Evolutionary conservation across 2,113 vertebrate genomes (phyloP), one percentile per base, ranked within the genome.

Genomic region (Ammodytes dubius): DNA sequence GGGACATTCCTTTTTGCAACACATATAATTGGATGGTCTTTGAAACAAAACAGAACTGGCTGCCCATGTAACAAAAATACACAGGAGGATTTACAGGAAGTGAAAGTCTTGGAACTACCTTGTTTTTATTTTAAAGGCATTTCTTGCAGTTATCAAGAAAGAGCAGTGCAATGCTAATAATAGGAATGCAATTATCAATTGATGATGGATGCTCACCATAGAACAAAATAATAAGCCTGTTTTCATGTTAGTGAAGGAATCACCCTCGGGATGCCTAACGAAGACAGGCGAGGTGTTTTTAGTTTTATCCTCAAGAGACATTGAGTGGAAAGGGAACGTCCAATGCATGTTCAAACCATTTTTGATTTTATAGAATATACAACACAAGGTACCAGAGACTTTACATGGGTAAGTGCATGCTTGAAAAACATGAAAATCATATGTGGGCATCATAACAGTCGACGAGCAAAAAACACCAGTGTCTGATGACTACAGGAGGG

Each of bases 211-310:
- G 64, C 50, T 70, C 14, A 59, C 61, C 74, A 58, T 46, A 50
- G 7, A 52, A 39, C 35, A 35, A 15, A 7, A 54, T 67, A 14
- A 59, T 63, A 66, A 27, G 60, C 39, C 40, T 79, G 85, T 83
- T 88, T 75, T 19, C 46, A 74, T 77, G 57, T 74, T 56, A 88
- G 82, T 70, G 80, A 79, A 67, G 57, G 58, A 86, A 46, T 74
- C 54, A 59, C 81, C 66, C 80, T 35, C 11, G 78, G 85, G 77
- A 84, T 64, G 35, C 42, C 47, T 86, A 70, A 88, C 43, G 64
- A 83, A 78, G 67, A 70, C 52, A 68, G 60, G 50, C 46, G 12
- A 80, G 47, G 60, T 77, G 52, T 90, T 88, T 88, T 90, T 73
- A 82, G 83, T 80, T 82, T 63, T 49, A 58, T 11, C 9, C 82